Conservation (phyloP, 2,113 vertebrate genomes). For the Larimichthys polyactis region DNA sequence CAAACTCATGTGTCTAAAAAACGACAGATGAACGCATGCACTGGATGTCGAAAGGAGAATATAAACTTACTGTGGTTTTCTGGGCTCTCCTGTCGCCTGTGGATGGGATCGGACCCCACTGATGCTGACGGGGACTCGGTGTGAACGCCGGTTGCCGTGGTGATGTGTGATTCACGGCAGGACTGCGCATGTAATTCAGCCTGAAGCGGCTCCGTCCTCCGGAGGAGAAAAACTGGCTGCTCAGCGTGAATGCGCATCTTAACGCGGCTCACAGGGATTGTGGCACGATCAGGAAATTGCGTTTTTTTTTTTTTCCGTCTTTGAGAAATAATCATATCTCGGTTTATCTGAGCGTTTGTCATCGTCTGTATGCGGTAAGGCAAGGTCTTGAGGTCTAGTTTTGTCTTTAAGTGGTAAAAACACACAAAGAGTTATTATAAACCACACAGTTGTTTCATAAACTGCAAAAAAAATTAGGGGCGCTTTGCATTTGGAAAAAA, state of each 20-base stretch:
- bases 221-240: conserved; percentile 52
- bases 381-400: no score
- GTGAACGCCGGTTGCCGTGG: conserved; percentile 80
- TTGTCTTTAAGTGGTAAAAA: background rate
- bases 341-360: conserved; percentile 23
- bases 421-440: background rate
- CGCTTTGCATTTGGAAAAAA: background rate
- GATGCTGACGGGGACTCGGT: conserved; percentile 67
- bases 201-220: conserved; percentile 53
- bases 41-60: background rate
- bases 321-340: conserved; percentile 21
- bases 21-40: background rate
- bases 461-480: background rate
- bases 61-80: conserved; percentile 71
- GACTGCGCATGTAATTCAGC: conserved; percentile 73
- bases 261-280: conserved; percentile 14
- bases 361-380: background rate
- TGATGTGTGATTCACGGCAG: conserved; percentile 73
- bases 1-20: background rate
- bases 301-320: background rate
- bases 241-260: conserved; percentile 30
- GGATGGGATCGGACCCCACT: conserved; percentile 50
- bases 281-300: conserved; percentile 35
- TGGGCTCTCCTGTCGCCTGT: conserved; percentile 47
- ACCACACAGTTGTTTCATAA: background rate